Conservation (phyloP, 2,797 vertebrate genomes). For the Tarsius wallacei region DNA sequence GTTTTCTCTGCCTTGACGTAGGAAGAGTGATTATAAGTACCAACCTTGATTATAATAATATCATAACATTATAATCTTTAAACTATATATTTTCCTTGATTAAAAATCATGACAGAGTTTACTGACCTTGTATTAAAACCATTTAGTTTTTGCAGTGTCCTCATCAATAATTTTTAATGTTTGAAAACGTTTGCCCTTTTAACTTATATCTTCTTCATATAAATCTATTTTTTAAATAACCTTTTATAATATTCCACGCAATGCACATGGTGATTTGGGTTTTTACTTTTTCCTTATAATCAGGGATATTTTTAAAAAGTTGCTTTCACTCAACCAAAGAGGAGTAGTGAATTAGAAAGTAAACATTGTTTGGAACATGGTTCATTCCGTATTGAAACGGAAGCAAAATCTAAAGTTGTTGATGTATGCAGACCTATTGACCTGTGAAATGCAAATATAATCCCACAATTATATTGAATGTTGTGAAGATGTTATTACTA, state of each 20-base stretch:
- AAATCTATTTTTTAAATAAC: background rate
- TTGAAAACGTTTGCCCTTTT: slow-evolving; percentile 40
- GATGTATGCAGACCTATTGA: slow-evolving; percentile 13
- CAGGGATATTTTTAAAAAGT: background rate
- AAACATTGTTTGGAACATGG: slow-evolving; percentile 14
- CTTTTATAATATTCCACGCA: background rate
- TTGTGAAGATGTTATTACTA: background rate
- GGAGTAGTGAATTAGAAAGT: background rate
- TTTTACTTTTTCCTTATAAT: background rate
- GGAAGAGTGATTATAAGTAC: background rate
- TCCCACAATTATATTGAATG: background rate
- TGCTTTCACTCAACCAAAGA: background rate
- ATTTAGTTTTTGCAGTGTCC: background rate
- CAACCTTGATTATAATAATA: slow-evolving; percentile 6
- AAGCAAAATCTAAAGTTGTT: background rate
- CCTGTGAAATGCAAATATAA: background rate
- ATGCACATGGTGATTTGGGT: background rate
- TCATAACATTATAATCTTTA: background rate
- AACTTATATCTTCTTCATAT: background rate
- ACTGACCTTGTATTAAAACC: background rate
- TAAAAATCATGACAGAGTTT: background rate
- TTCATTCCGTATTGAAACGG: slow-evolving; percentile 2
- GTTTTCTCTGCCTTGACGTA: background rate
- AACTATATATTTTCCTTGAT: background rate
- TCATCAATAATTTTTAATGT: background rate